Conservation (phyloP, 92 coral and sea anemone genomes). For the Micromussa lordhowensis region DNA sequence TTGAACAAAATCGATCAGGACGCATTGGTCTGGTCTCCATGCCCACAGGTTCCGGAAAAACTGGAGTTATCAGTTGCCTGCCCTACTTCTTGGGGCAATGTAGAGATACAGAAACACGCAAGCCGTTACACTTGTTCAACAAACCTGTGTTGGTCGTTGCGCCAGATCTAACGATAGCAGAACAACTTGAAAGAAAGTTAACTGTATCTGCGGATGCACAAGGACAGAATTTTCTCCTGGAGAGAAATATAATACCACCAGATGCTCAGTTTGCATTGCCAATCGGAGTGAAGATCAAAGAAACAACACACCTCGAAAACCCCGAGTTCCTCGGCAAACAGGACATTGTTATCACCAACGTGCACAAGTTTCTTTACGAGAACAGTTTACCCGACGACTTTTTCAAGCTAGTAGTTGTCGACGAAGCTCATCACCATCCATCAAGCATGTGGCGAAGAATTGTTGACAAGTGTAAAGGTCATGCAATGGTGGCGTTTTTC, state of each 20-base stretch:
- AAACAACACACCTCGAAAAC: not conserved
- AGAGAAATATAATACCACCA: constrained; percentile 32
- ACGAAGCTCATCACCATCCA: constrained; percentile 62
- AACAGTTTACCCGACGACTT: not conserved
- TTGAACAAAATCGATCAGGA: not conserved
- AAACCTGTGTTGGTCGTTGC: constrained; percentile 60
- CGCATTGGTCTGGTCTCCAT: constrained; percentile 50
- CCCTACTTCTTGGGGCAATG: constrained; percentile 66
- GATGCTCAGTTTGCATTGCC: too few species aligned
- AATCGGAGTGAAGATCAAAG: constrained; percentile 27
- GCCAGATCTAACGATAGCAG: constrained; percentile 38
- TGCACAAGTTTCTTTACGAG: constrained; percentile 51
- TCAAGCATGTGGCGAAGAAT: constrained; percentile 49
- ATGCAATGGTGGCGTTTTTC: constrained; percentile 45
- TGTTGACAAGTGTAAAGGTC: constrained; percentile 12
- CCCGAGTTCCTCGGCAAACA: not conserved
- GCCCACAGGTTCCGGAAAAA: constrained; percentile 72
- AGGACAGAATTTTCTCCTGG: constrained; percentile 45
- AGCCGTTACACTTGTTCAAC: constrained; percentile 14
- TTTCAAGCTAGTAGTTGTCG: constrained; percentile 52
- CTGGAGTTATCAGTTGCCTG: constrained; percentile 62
- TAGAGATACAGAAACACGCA: too few species aligned
- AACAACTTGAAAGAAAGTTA: constrained; percentile 34
- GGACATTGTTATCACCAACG: constrained; percentile 54
- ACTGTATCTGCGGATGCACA: not conserved